Evolutionary conservation across 2,888 invertebrate species (phyloP).

Genomic region (Junonia oenone): DNA sequence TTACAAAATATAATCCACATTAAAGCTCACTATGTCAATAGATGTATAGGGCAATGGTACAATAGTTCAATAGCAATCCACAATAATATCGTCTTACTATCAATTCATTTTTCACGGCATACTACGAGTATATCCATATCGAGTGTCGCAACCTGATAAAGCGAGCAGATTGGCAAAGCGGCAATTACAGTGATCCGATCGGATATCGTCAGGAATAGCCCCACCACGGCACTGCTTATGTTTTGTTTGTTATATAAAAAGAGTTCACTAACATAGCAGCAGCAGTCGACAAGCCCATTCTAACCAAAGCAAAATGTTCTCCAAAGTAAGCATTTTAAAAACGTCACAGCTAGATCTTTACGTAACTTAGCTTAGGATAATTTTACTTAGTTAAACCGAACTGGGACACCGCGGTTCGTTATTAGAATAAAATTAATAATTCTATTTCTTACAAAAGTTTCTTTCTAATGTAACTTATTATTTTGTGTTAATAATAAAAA

Average conservation of each 20-base stretch:
- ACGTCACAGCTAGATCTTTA: conserved; percentile 9
- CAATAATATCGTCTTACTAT: conserved; percentile 33
- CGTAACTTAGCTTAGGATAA: conserved; percentile 13
- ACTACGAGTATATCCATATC: conserved; percentile 59
- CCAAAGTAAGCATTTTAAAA: conserved; percentile 59
- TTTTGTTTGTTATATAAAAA: conserved; percentile 79
- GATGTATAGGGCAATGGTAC: conserved; percentile 2
- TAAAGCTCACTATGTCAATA: no score
- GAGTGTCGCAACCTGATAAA: conserved; percentile 64
- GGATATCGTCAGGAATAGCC: conserved; percentile 71
- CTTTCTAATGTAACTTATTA: no score
- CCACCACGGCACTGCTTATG: conserved; percentile 56
- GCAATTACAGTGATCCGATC: conserved; percentile 74
- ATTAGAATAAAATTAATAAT: conserved; percentile 1
- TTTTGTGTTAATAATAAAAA: no score
- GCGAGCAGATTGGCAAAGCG: conserved; percentile 68
- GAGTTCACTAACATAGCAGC: conserved; percentile 59
- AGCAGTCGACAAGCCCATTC: conserved; percentile 69
- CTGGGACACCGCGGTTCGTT: background rate
- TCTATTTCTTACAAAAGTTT: no score
- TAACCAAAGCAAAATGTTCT: conserved; percentile 72
- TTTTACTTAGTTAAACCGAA: conserved; percentile 5
- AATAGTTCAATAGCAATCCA: background rate
- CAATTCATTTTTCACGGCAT: conserved; percentile 52
- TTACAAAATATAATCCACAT: no score